Conservation (phyloP, 2,888 invertebrate genomes). For the Archips crataeganus region DNA sequence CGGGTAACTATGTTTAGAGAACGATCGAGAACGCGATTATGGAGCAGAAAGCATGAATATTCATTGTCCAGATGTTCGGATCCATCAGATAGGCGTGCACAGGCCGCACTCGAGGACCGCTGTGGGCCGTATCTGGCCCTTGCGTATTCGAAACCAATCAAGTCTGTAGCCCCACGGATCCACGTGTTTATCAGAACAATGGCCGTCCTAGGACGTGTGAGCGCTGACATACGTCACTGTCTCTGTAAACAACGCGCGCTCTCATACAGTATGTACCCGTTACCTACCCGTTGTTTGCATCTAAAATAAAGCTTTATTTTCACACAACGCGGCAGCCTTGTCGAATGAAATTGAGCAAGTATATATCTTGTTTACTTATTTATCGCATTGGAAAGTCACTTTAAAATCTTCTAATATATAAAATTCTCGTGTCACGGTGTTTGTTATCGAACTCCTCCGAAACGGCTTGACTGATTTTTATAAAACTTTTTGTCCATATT, state of each 20-base stretch:
- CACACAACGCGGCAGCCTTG: constrained; percentile 7
- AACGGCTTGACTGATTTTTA: no score
- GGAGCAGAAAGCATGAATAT: constrained; percentile 63
- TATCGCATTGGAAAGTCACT: not conserved
- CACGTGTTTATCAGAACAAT: constrained; percentile 34
- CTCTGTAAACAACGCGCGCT: constrained; percentile 14
- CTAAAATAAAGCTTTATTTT: constrained; percentile 26
- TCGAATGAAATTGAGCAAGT: constrained; percentile 17
- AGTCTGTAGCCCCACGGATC: constrained; percentile 33
- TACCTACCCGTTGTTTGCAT: constrained; percentile 17
- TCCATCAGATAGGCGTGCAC: constrained; percentile 45
- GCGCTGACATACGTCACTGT: constrained; percentile 32
- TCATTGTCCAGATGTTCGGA: constrained; percentile 65
- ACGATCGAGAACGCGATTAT: constrained; percentile 57
- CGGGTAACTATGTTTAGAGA: constrained; percentile 38
- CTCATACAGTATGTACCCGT: constrained; percentile 9
- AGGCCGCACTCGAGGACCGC: constrained; percentile 21
- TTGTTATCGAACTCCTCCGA: no score
- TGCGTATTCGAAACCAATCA: constrained; percentile 40
- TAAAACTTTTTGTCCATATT: no score
- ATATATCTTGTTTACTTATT: constrained; percentile 7
- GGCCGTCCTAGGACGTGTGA: constrained; percentile 27
- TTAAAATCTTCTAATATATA: not conserved
- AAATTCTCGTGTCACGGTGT: no score
- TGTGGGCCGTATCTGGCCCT: constrained; percentile 18